Base-by-base conservation (phyloP, 2,888 invertebrate genomes). In the Agrilus mali region DNA sequence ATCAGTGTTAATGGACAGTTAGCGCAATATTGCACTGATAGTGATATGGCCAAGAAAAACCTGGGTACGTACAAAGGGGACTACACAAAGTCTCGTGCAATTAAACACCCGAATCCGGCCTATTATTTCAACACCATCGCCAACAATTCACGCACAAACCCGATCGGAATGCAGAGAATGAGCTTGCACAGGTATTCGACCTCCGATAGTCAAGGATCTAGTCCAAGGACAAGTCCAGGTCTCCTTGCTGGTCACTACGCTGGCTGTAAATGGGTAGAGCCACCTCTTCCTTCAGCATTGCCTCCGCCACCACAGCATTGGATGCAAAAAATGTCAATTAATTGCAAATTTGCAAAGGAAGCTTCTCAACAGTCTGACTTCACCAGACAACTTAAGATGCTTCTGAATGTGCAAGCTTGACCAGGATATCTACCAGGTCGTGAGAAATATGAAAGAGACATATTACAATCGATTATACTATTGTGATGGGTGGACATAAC, bases 231-330 rank as follows among this genome's bases (percentile, higher is more conserved):
- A 41, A 64, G 65, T 4, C 65, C 65, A 22, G 63, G 64, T 42
- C 53, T 65, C 43, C 49, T 64, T 42, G 63, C 72, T 59, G 72
- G 73, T 55, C 69, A 66, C 53, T 66, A 74, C 13, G 84, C 83
- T 53, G 83, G 80, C 54, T 78, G 80, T 47, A 80, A 79, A 57
- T 81, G 79, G 63, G 75, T 75, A 46, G 80, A 80, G 54, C 77
- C 86, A 42, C 82, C 85, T 36, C 75, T 80, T 47, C 83, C 85
- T 56, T 77, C 79, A 46, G 76, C 78, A 56, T 67, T 82, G 52
- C 82, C 84, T 32, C 75, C 73, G 62, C 81, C 85, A 53, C 85
- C 86, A 43, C 72, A 73, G 53, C 79, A 81, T 62, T 86, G 86
- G 78, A 77, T 78, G 60, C 71, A 71, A 65, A 68, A 78, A 75